Evolutionary conservation across 2,888 invertebrate species (phyloP).

Genomic region (Mantis religiosa): DNA sequence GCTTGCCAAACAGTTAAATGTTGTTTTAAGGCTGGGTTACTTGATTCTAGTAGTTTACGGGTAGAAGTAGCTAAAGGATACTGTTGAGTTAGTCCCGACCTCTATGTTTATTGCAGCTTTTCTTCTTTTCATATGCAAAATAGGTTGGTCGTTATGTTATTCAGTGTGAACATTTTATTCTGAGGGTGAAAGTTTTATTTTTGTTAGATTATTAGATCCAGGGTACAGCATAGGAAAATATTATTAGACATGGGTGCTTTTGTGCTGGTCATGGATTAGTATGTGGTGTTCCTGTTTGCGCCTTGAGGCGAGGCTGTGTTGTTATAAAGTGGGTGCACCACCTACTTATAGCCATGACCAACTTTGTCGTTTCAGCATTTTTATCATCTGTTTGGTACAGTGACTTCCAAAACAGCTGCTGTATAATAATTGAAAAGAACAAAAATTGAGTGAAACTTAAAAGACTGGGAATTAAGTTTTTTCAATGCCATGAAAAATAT

Average conservation of each 20-base stretch:
- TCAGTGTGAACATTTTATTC: neutral
- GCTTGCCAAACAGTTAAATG: neutral
- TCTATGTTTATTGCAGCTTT: neutral
- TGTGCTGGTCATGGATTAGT: neutral
- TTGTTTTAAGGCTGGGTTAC: neutral
- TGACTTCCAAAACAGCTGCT: conserved; percentile 2
- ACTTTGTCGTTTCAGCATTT: conserved; percentile 1
- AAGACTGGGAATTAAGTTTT: conserved; percentile 32
- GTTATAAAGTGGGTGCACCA: neutral
- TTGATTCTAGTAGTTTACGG: neutral
- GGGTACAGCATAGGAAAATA: neutral
- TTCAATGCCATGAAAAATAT: conserved; percentile 26
- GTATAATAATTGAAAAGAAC: conserved; percentile 7
- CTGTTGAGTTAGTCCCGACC: neutral
- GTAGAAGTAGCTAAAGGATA: neutral
- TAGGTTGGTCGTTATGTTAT: neutral
- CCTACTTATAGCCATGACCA: neutral
- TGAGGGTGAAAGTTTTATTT: neutral
- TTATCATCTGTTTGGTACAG: neutral
- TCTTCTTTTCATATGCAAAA: neutral
- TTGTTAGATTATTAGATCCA: neutral
- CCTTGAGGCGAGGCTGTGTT: conserved; percentile 17
- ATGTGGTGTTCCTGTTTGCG: neutral
- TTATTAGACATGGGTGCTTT: neutral
- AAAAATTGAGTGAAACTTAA: conserved; percentile 28